Evolutionary conservation across 2,888 invertebrate genomes (phyloP), one percentile per base, ranked within the genome.

Genomic region (Ophion costatus): DNA sequence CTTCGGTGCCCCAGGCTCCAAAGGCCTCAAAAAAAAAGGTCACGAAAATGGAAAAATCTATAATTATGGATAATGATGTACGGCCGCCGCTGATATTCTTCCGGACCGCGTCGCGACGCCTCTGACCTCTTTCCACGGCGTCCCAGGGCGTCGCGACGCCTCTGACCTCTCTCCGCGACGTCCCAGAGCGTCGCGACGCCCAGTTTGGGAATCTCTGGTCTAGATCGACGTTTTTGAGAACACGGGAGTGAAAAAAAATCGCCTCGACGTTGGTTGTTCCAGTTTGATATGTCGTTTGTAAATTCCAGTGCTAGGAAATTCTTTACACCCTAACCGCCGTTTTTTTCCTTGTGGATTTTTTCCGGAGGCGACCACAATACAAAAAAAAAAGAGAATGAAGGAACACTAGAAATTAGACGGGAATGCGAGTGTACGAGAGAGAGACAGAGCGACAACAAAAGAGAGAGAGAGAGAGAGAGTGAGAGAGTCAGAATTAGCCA

Each of bases 401-500:
- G 79, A 80, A 86, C 22, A 61, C 22, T 38, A 82, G 80, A 87
- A 85, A 64, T 64, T 75, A 77, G 70, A 63, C 63, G 84, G 81
- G 84, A 88, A 87, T 86, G 84, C 78, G 61, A 83, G 63, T 45
- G 69, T 56, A 59, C 56, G 66, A 76, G 74, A 75, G 73, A 82
- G 17, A 76, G 74, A 75, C 70, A 82, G 17, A 38, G 20, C 81
- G 64, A 51, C 22, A 70, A 51, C 76, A 29, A 71, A 78, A 83
- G 69, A 61, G 67, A 61, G 59, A 77, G 77, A 22, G 59, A 66
- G 67, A 33, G 70, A 74, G 56, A 78, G 76, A 75, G 24, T 45
- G 33, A 75, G 85, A 84, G 82, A 73, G 82, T 87, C 89, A 89
- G 89, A 88, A 83, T 87, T 91, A 89, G 90, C 87, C 20, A 77